phyloP scores from a whole-genome alignment of 2,113 vertebrate species.

The Rana temporaria region DNA sequence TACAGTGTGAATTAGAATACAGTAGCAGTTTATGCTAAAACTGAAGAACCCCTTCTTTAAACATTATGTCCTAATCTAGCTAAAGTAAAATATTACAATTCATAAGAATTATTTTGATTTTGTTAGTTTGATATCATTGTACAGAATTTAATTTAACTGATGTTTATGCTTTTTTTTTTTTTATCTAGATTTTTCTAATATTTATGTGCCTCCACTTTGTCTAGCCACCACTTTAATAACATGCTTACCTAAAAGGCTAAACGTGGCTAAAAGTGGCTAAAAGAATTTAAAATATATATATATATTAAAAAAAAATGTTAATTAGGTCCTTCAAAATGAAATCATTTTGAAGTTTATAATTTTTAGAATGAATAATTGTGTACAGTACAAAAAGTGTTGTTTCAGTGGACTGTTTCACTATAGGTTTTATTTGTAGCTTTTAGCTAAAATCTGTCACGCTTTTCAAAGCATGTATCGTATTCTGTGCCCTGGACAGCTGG shows the following conservation, averaged over 20 bases:
- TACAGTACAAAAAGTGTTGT: neutral
- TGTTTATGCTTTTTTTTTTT: neutral
- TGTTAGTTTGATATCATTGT: too few relatives aligned
- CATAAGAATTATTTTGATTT: neutral
- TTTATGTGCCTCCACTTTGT: neutral
- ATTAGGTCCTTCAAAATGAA: neutral
- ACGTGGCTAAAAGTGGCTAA: neutral
- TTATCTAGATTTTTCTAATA: neutral
- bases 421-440: too few relatives aligned
- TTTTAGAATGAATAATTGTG: neutral
- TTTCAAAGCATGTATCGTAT: neutral
- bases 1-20: too few relatives aligned
- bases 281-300: too few relatives aligned
- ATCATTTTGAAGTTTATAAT: neutral
- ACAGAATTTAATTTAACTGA: constrained; percentile 16
- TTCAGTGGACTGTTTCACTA: too few relatives aligned
- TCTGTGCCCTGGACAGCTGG: neutral
- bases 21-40: too few relatives aligned
- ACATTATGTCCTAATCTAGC: too few relatives aligned
- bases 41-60: too few relatives aligned
- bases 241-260: neutral
- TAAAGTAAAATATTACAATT: neutral
- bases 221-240: neutral
- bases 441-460: neutral
- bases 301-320: neutral